phyloP scores from a whole-genome alignment of 2,888 invertebrate genomes.

The Epicampocera succincta region DNA sequence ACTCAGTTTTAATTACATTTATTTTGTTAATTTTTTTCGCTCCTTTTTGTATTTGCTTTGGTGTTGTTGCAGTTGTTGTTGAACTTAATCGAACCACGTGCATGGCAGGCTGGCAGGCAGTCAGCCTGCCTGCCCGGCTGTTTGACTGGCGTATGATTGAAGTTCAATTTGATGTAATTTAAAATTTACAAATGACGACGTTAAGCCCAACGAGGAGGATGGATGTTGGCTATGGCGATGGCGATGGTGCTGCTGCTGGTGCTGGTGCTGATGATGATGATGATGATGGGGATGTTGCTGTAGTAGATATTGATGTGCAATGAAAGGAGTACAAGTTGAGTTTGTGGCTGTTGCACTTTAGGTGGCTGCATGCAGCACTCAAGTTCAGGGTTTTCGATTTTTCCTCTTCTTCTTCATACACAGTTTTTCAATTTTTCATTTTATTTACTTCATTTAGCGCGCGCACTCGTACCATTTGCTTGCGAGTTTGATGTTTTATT shows the following conservation, averaged over 20 bases:
- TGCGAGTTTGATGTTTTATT: background rate
- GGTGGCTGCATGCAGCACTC: slow-evolving; percentile 18
- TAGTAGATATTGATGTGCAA: slow-evolving; percentile 12
- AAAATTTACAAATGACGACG: slow-evolving; percentile 56
- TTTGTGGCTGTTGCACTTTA: slow-evolving; percentile 41
- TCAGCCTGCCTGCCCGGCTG: slow-evolving; percentile 4
- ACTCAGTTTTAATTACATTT: slow-evolving; percentile 61
- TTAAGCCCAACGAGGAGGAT: slow-evolving; percentile 22
- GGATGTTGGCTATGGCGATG: background rate
- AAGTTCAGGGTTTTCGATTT: slow-evolving; percentile 53
- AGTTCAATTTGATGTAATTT: slow-evolving; percentile 61
- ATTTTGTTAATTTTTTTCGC: slow-evolving; percentile 43
- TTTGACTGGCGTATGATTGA: slow-evolving; percentile 57
- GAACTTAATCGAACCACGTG: slow-evolving; percentile 51
- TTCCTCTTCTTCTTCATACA: background rate
- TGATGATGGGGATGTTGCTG: background rate
- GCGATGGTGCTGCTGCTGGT: too few relatives aligned
- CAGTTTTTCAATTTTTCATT: slow-evolving; percentile 9
- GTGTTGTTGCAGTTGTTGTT: slow-evolving; percentile 18
- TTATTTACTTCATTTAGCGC: slow-evolving; percentile 13
- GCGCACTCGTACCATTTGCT: background rate
- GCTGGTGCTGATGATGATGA: too few relatives aligned
- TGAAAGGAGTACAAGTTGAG: slow-evolving; percentile 31
- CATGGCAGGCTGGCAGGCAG: slow-evolving; percentile 24
- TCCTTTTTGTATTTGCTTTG: background rate